A percentile compares a stretch with the other conserved stretches of the same genome.
Conservation (phyloP, 2,888 invertebrate species). For the Cheilosia scutellata region DNA sequence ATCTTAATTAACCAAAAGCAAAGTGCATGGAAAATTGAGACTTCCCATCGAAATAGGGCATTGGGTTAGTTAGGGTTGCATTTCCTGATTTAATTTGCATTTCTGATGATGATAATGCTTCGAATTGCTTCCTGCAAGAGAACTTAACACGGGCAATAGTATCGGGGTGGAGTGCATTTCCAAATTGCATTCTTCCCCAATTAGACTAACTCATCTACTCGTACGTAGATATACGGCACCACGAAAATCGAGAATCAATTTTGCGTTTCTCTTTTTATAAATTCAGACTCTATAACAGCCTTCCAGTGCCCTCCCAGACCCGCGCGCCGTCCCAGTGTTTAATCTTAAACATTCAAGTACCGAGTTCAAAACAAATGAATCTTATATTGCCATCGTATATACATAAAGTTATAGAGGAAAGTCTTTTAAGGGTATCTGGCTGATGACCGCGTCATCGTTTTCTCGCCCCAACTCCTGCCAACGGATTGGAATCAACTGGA, state of each 20-base stretch:
- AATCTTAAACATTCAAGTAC: constrained; percentile 63
- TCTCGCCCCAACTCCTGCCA: not conserved
- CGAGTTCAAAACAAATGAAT: constrained; percentile 57
- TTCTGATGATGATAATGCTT: not conserved
- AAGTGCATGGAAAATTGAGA: not conserved
- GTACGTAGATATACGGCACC: not conserved
- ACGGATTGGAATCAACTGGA: not conserved
- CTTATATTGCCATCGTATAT: constrained; percentile 24
- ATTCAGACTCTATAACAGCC: constrained; percentile 1
- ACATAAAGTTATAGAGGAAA: constrained; percentile 13
- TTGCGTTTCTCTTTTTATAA: not conserved
- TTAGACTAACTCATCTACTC: constrained; percentile 24
- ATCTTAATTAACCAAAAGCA: constrained; percentile 5
- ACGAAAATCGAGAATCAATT: constrained; percentile 51
- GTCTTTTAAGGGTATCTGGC: constrained; percentile 46
- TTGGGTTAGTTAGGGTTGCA: constrained; percentile 18
- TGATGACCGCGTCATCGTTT: constrained; percentile 73
- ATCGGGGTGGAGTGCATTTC: constrained; percentile 5
- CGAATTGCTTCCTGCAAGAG: constrained; percentile 39
- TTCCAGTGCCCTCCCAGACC: not conserved
- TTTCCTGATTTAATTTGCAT: constrained; percentile 50
- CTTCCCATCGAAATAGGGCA: constrained; percentile 16
- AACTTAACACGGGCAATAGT: not conserved
- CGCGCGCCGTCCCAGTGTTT: not conserved
- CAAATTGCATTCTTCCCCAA: constrained; percentile 47